Conservation (phyloP, 2,888 invertebrate genomes). For the Orchestes rusci region DNA sequence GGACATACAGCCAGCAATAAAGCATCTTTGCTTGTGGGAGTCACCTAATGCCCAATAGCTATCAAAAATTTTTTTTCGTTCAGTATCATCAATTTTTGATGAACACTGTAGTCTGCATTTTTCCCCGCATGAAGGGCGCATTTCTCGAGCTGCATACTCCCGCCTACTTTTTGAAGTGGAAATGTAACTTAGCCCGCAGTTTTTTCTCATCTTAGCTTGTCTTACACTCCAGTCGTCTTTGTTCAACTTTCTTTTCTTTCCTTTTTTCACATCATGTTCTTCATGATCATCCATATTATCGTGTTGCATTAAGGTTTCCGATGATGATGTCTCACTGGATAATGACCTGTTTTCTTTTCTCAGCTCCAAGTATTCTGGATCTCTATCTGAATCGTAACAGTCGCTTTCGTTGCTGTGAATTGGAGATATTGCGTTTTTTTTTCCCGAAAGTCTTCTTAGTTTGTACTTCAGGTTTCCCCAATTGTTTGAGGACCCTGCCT, state of each 20-base stretch:
- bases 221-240: constrained; percentile 9
- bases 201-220: constrained; percentile 6
- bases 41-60: constrained; percentile 19
- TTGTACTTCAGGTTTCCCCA: background rate
- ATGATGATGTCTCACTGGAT: constrained; percentile 5
- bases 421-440: constrained; percentile 5
- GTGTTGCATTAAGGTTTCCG: background rate
- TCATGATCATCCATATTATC: background rate
- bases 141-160: constrained; percentile 10
- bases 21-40: background rate
- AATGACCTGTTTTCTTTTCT: background rate
- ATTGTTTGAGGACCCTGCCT: no score
- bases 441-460: background rate
- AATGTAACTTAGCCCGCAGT: constrained; percentile 8
- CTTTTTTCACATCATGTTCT: no score
- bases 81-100: constrained; percentile 13
- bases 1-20: constrained; percentile 14
- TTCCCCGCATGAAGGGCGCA: constrained; percentile 13
- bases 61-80: constrained; percentile 13
- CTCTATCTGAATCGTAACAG: constrained; percentile 6
- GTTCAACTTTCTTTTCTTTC: constrained; percentile 9
- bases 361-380: constrained; percentile 5
- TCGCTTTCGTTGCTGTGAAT: constrained; percentile 3
- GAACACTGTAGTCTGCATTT: constrained; percentile 12
- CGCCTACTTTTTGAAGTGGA: constrained; percentile 14